A percentile compares a stretch with the other conserved stretches of the same genome.
Evolutionary conservation across 2,113 vertebrate genomes (phyloP).

Genomic region (Antigone vipio): DNA sequence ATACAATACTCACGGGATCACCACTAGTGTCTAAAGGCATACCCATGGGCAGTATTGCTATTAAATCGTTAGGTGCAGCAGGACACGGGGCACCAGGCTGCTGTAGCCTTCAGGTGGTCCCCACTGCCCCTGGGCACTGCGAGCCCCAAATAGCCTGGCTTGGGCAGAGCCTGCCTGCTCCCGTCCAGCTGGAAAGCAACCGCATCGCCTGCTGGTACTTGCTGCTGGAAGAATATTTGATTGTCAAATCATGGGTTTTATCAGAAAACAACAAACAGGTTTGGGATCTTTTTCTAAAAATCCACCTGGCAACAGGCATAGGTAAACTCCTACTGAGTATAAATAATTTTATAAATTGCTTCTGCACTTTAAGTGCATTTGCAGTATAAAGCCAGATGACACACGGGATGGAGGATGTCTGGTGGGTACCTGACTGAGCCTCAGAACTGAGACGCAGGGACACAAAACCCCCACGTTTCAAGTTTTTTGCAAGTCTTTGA

Average conservation of each 20-base stretch:
- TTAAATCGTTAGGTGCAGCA: not conserved
- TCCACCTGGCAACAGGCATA: not conserved
- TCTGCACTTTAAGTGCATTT: not conserved
- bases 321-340: not conserved
- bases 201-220: rapidly evolving
- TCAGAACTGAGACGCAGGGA: not conserved
- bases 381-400: not conserved
- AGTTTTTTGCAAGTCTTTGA: not conserved
- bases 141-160: rapidly evolving
- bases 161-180: not conserved
- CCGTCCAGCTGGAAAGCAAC: not conserved
- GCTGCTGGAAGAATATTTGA: not conserved
- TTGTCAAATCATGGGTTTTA: not conserved
- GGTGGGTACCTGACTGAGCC: rapidly evolving
- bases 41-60: too few species aligned
- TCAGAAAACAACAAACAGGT: not conserved
- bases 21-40: not conserved
- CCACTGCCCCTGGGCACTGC: not conserved
- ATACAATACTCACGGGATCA: rapidly evolving
- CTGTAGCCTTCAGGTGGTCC: rapidly evolving
- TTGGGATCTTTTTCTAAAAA: not conserved
- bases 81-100: not conserved
- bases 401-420: not conserved
- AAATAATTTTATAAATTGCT: not conserved
- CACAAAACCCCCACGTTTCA: not conserved